Percentiles rank a stretch among this genome's conserved stretches.
Conservation (phyloP, 2,797 vertebrate genomes). For the Telmatherina bonti region DNA sequence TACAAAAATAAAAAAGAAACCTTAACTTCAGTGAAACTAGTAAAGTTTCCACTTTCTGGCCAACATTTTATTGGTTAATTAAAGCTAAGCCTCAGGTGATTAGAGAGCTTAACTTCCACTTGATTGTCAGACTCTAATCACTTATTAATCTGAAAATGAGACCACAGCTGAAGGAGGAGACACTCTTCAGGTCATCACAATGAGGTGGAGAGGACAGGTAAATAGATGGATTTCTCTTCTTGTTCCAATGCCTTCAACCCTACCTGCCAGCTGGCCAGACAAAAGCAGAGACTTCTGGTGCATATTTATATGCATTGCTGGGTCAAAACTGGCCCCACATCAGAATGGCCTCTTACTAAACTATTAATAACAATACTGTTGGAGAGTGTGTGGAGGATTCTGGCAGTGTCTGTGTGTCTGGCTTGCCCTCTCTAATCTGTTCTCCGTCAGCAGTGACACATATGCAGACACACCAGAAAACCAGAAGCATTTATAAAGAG, state of each 20-base stretch:
- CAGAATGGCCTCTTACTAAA: slow-evolving; percentile 77
- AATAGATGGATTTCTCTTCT: slow-evolving; percentile 68
- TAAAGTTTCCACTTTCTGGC: neutral
- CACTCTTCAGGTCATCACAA: slow-evolving; percentile 18
- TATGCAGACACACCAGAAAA: slow-evolving; percentile 31
- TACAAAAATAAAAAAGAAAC: too few relatives aligned
- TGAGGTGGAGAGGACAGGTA: slow-evolving; percentile 48
- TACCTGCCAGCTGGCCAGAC: slow-evolving; percentile 69
- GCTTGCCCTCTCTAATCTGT: slow-evolving; percentile 76
- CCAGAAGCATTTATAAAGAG: slow-evolving; percentile 49
- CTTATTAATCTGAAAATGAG: neutral
- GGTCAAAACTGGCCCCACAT: slow-evolving; percentile 81
- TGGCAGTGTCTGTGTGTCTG: slow-evolving; percentile 78
- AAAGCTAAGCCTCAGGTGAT: neutral
- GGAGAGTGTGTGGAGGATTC: slow-evolving; percentile 68
- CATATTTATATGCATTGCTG: slow-evolving; percentile 80
- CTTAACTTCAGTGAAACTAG: neutral
- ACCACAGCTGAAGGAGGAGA: slow-evolving; percentile 24
- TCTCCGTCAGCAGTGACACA: slow-evolving; percentile 74
- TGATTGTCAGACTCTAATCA: neutral
- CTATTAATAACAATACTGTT: slow-evolving; percentile 82
- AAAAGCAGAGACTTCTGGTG: slow-evolving; percentile 79
- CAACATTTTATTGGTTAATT: neutral
- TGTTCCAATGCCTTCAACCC: slow-evolving; percentile 55
- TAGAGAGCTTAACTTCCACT: neutral